Evolutionary conservation across 2,797 vertebrate species (phyloP).

Genomic region (Emys orbicularis): DNA sequence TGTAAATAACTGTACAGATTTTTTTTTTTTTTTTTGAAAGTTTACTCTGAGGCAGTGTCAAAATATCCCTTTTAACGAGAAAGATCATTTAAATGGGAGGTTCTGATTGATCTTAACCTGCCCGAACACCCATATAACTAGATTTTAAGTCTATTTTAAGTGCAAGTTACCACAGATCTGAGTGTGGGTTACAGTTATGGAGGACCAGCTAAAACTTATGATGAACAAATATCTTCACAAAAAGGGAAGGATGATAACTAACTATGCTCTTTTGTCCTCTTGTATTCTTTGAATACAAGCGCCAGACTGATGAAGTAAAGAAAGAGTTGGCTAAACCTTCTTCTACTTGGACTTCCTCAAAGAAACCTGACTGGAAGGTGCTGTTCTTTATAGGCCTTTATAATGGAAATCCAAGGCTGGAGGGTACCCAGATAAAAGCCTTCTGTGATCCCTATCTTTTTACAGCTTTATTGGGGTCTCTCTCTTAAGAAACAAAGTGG

Average conservation of each 20-base stretch:
- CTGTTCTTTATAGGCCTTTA: background rate
- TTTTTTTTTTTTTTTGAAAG: background rate
- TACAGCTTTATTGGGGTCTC: background rate
- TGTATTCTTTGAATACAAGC: background rate
- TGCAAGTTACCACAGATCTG: background rate
- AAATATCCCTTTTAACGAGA: background rate
- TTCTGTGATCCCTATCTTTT: background rate
- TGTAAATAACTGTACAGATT: background rate
- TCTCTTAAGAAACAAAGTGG: background rate
- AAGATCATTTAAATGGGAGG: background rate
- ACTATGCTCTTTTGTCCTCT: background rate
- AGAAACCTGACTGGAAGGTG: background rate
- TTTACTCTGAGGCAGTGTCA: background rate
- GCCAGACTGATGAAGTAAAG: background rate
- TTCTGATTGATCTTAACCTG: background rate
- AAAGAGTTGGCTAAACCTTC: background rate
- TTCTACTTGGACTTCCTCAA: background rate
- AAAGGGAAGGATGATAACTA: too few species aligned
- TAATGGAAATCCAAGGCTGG: background rate
- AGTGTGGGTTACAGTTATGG: accelerated
- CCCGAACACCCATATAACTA: accelerated
- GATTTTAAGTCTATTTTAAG: background rate
- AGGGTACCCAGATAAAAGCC: background rate
- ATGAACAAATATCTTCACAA: background rate
- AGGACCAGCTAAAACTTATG: background rate